These are phyloP conservation scores for Venusia cambrica DNA, from an alignment of 2,888 invertebrate genomes.

Conservation along the genomic window DNA sequence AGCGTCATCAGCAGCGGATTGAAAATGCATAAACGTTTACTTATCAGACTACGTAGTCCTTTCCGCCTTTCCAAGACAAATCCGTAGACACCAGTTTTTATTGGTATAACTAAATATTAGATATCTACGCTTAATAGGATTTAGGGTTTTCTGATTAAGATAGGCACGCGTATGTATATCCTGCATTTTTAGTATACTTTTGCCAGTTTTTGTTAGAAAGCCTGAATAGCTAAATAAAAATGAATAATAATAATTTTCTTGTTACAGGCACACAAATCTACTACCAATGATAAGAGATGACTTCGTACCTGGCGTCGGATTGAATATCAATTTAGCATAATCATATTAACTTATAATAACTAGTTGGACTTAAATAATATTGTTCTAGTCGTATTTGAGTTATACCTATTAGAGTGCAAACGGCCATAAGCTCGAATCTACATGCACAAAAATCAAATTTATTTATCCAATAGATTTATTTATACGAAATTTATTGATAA, in stretches of 20 bases:
- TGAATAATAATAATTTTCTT: constrained; percentile 29
- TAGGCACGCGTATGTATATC: too few relatives aligned
- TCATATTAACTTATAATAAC: constrained; percentile 24
- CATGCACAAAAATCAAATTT: constrained; percentile 17
- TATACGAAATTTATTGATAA: constrained; percentile 1
- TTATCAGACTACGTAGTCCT: too few relatives aligned
- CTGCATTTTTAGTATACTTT: too few relatives aligned
- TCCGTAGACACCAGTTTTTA: too few relatives aligned
- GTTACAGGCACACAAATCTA: constrained; percentile 83
- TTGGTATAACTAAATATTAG: too few relatives aligned
- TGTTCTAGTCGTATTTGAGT: constrained; percentile 32
- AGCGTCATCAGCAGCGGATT: too few relatives aligned
- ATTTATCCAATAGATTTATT: not conserved
- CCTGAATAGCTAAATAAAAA: too few relatives aligned
- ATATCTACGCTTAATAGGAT: too few relatives aligned
- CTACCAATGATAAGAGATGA: constrained; percentile 85
- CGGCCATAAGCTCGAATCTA: constrained; percentile 13
- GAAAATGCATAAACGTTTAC: too few relatives aligned
- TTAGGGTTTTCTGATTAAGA: too few relatives aligned
- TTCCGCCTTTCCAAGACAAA: too few relatives aligned
- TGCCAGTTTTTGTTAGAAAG: too few relatives aligned
- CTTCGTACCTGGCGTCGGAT: constrained; percentile 83
- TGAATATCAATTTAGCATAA: constrained; percentile 79
- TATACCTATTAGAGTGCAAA: constrained; percentile 17
- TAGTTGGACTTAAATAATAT: constrained; percentile 34